phyloP scores from a whole-genome alignment of 2,113 vertebrate genomes.

The Leptocoma aspasia region DNA sequence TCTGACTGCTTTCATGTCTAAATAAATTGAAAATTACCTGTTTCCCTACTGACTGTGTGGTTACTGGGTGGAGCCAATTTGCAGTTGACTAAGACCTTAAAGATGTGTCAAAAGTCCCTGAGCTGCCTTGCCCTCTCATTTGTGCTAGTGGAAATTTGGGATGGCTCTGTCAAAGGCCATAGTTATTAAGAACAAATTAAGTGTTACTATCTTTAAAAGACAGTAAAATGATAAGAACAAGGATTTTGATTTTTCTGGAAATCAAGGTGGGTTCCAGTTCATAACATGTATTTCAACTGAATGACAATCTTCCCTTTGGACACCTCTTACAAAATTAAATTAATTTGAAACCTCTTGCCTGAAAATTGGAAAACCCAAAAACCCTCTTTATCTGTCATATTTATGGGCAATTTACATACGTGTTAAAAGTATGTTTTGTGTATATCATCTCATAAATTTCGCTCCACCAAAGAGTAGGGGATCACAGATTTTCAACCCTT shows the following conservation, averaged over 20 bases:
- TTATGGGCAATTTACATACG: not conserved
- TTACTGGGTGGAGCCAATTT: not conserved
- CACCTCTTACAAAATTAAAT: not conserved
- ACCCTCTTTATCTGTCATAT: not conserved
- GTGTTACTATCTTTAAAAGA: not conserved
- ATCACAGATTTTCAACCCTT: not conserved
- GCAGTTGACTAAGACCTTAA: not conserved
- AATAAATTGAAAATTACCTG: not conserved
- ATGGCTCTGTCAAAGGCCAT: not conserved
- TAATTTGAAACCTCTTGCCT: not conserved
- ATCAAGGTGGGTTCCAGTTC: not conserved
- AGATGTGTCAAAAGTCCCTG: not conserved
- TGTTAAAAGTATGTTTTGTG: not conserved
- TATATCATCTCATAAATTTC: not conserved
- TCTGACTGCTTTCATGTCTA: not conserved
- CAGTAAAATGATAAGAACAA: not conserved
- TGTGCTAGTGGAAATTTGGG: not conserved
- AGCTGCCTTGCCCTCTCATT: not conserved
- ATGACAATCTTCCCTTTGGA: not conserved
- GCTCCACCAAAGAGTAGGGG: not conserved
- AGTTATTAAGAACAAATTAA: not conserved
- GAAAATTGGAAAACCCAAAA: not conserved
- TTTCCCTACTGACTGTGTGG: not conserved
- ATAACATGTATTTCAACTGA: not conserved
- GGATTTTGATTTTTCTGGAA: not conserved